These are phyloP conservation scores for Myotis davidii DNA, from an alignment of 2,113 vertebrate genomes.

Conservation along the genomic window DNA sequence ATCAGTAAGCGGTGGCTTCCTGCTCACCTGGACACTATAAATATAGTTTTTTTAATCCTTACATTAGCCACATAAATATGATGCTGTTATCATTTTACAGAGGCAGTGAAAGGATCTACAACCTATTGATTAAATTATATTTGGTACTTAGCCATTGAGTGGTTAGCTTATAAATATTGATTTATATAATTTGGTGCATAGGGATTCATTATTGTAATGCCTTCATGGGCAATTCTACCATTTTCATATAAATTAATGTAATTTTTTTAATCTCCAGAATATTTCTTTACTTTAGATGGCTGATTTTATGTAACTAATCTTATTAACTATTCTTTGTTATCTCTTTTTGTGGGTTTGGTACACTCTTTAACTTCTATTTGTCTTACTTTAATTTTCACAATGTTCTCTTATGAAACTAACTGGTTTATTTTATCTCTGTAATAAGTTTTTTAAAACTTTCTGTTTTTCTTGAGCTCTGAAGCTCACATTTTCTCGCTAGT, in stretches of 20 bases:
- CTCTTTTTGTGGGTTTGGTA: not conserved
- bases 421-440: not conserved
- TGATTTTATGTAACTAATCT: not conserved
- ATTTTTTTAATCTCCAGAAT: not conserved
- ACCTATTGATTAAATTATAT: not conserved
- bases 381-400: not conserved
- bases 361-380: not conserved
- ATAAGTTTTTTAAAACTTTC: not conserved
- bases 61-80: not conserved
- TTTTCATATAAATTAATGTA: not conserved
- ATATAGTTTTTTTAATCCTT: not conserved
- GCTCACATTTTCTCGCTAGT: not conserved
- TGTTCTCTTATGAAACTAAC: not conserved
- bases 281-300: not conserved
- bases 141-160: not conserved
- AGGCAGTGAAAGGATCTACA: not conserved
- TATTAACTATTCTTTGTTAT: not conserved
- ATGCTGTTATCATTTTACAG: not conserved
- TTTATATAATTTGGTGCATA: not conserved
- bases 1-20: too few relatives aligned
- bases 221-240: not conserved
- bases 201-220: not conserved
- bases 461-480: not conserved
- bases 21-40: not conserved
- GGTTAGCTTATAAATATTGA: not conserved